Conservation (phyloP, 2,888 invertebrate species). For the Catocala nupta region DNA sequence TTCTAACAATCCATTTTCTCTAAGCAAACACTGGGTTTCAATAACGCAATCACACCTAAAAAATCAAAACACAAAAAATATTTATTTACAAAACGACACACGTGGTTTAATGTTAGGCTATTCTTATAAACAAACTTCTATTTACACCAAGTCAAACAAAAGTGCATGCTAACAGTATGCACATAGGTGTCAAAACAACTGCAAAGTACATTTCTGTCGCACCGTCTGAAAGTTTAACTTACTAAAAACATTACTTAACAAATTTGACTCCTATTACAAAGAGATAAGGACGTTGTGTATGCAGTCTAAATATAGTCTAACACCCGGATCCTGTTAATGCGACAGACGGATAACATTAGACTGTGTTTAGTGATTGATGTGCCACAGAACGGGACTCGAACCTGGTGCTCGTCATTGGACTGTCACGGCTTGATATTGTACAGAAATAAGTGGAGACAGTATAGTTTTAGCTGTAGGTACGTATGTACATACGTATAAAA, state of each 20-base stretch:
- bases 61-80: conserved; percentile 25
- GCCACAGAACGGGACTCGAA: conserved; percentile 40
- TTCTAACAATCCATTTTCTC: no score
- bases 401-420: conserved; percentile 44
- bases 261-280: conserved; percentile 26
- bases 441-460: conserved; percentile 1
- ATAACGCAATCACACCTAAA: conserved; percentile 13
- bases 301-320: conserved; percentile 37
- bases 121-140: conserved; percentile 29
- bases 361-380: conserved; percentile 49
- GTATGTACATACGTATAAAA: no score
- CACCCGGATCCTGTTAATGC: conserved; percentile 55
- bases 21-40: not conserved
- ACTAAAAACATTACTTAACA: conserved; percentile 15
- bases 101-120: conserved; percentile 41
- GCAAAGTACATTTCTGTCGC: conserved; percentile 13
- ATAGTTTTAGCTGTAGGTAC: no score
- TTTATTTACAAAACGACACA: conserved; percentile 50
- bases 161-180: conserved; percentile 11
- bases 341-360: conserved; percentile 53
- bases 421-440: conserved; percentile 21
- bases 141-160: conserved; percentile 19
- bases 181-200: conserved; percentile 11
- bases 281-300: conserved; percentile 8
- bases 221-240: conserved; percentile 27